phyloP scores from a whole-genome alignment of 2,888 invertebrate species.

The Odontocolon sp. region DNA sequence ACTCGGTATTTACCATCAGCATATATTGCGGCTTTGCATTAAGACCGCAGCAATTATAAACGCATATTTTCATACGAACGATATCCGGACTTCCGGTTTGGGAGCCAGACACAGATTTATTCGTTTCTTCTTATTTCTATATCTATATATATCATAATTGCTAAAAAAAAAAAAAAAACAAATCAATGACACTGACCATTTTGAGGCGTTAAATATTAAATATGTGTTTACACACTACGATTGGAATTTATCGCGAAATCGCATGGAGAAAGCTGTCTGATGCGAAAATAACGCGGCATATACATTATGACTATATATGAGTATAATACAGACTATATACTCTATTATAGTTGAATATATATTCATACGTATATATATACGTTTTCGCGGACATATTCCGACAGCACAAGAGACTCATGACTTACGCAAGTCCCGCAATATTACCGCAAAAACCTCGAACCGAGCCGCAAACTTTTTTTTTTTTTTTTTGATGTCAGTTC shows the following conservation, averaged over 20 bases:
- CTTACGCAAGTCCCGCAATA: constrained; percentile 71
- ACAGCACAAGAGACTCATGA: constrained; percentile 63
- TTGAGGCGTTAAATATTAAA: constrained; percentile 29
- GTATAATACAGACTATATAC: no score
- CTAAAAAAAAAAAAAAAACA: neutral
- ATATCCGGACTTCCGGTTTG: constrained; percentile 27
- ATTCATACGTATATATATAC: constrained; percentile 10
- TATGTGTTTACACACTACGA: constrained; percentile 32
- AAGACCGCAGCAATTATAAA: neutral
- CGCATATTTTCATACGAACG: neutral
- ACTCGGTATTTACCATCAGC: neutral
- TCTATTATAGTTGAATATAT: no score
- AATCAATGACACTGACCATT: constrained; percentile 20
- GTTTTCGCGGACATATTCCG: constrained; percentile 49
- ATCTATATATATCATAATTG: neutral
- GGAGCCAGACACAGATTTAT: neutral
- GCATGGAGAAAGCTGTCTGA: constrained; percentile 74
- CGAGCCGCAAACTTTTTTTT: constrained; percentile 63
- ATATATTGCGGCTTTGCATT: constrained; percentile 33
- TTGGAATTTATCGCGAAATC: constrained; percentile 71
- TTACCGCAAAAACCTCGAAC: constrained; percentile 71
- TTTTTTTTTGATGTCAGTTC: constrained; percentile 24
- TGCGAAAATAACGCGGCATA: constrained; percentile 44
- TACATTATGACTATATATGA: neutral
- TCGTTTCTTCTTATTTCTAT: neutral